Percentiles rank a stretch among this genome's conserved stretches.
phyloP scores from a whole-genome alignment of 2,797 vertebrate genomes.

The Myoxocephalus aenaeus region DNA sequence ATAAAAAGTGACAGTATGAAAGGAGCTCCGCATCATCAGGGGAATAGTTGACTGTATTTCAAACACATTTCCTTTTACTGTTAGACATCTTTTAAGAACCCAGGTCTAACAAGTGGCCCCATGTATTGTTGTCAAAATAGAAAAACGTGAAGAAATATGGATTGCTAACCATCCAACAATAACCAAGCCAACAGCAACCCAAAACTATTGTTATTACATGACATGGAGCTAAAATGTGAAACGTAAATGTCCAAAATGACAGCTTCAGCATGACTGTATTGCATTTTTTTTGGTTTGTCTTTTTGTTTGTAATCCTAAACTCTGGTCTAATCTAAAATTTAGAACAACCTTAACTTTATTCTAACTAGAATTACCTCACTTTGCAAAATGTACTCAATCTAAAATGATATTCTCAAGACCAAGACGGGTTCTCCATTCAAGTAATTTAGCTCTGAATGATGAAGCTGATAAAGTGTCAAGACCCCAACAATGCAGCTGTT shows the following conservation, averaged over 20 bases:
- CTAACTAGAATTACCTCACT: background rate
- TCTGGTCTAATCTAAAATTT: background rate
- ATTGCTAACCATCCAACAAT: background rate
- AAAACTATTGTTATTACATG: background rate
- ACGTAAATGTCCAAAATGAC: background rate
- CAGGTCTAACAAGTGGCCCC: background rate
- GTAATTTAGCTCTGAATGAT: constrained; percentile 81
- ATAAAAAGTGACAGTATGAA: background rate
- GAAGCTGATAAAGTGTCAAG: constrained; percentile 88
- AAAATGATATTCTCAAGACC: constrained; percentile 7
- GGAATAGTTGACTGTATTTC: background rate
- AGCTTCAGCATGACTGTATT: rapidly evolving
- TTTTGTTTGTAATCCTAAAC: background rate
- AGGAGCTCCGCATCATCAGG: background rate
- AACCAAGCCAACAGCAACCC: background rate
- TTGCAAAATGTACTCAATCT: constrained; percentile 16
- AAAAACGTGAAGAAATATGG: background rate
- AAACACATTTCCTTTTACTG: background rate
- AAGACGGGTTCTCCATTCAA: background rate
- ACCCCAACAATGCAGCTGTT: constrained; percentile 87
- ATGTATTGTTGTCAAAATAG: background rate
- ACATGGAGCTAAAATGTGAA: background rate
- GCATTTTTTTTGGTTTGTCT: background rate
- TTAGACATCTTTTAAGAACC: background rate
- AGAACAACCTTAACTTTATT: background rate